Base-by-base conservation (phyloP, 2,113 vertebrate genomes). In the Sakesphorus luctuosus region DNA sequence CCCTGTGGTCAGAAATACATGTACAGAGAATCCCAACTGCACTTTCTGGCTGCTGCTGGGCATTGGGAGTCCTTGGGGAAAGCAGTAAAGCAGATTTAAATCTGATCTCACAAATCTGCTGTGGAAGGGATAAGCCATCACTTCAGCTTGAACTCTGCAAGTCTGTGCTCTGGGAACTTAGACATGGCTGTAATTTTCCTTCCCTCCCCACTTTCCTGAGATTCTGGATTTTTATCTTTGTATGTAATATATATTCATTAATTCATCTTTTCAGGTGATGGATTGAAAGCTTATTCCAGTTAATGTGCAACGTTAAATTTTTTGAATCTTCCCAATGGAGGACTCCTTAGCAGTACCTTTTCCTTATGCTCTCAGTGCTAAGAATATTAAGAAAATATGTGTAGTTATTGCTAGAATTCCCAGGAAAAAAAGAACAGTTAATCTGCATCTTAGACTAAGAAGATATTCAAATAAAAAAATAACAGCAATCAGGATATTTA, bases 41-140 rank as follows among this genome's bases (percentile, higher is more conserved):
- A 23, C 31, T 43, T 90, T 80, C 63, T 3, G 25, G 40, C 73
- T 94, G 43, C 77, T 81, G 44, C 73, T 61, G 68, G 28, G 38
- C 6, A 1, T 14, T 86, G 43, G 40, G 23, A 76, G 36, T 76
- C 85, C 58, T 62, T 88, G 40, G 59, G 74, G 40, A 80, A 92
- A 86, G 56, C 68, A 69, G 75, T 13, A 88, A 94, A 90, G 88
- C 55, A 88, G 68, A 69, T 88, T 92, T 86, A 86, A 90, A 88
- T 80, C 83, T 83, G n/a, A 66, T 73, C 53, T 93, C 71, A 20
- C 67, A 83, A 76, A 93, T 96, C 85, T 73, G 44, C 58, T 73
- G 31, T 62, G 59, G 58, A 86, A 85, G 69, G 82, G 63, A 88
- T 86, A 93, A 83, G 67, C 75, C 53, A 49, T 71, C 6, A 6